Base-by-base conservation (phyloP, 2,113 vertebrate species). In the Daubentonia madagascariensis region DNA sequence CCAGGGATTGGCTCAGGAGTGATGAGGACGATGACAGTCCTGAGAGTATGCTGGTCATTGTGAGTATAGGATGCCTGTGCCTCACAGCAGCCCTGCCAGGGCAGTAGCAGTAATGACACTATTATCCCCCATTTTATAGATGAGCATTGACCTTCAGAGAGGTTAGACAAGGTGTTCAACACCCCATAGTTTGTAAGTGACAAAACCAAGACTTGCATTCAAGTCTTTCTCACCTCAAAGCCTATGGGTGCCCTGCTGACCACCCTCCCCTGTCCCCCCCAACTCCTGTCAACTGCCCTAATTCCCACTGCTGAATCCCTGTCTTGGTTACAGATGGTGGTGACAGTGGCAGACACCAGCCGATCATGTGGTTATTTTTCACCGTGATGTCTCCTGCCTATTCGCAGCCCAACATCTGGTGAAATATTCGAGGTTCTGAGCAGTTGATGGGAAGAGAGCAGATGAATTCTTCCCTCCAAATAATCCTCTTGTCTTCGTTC, bases 1-100 rank as follows among this genome's bases (percentile, higher is more conserved):
- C n/a, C 59, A 8, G 9, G 54, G 8, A 2, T 7, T 8, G 35
- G 20, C 48, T 80, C 32, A 3, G 25, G 2, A 18, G 13, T 28
- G 40, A 10, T 5, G 10, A 18, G 23, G 3, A 16, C 0, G 18
- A 1, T 1, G 7, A 4, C 0, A 37, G 20, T 72, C 43, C 35
- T 18, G 52, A 20, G 67, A 35, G 6, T 13, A 14, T 92, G 61
- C 50, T 61, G 14, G 23, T 50, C 35, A 2, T 6, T 12, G 35
- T 4, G 45, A 13, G 1, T 7, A 16, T 3, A 0, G 16, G 25
- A 40, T 13, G 10, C 22, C 13, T 13, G 2, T 32, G 22, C 63
- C n/a, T 37, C 8, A 1, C 30, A 16, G 5, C 5, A 57, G 87
- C 37, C 61, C 61, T 20, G 17, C 3, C 18, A 16, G 59, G 76